A percentile compares a stretch with the other conserved stretches of the same genome.
Evolutionary conservation across 2,888 invertebrate species (phyloP).

Genomic region (Agrilus mali): DNA sequence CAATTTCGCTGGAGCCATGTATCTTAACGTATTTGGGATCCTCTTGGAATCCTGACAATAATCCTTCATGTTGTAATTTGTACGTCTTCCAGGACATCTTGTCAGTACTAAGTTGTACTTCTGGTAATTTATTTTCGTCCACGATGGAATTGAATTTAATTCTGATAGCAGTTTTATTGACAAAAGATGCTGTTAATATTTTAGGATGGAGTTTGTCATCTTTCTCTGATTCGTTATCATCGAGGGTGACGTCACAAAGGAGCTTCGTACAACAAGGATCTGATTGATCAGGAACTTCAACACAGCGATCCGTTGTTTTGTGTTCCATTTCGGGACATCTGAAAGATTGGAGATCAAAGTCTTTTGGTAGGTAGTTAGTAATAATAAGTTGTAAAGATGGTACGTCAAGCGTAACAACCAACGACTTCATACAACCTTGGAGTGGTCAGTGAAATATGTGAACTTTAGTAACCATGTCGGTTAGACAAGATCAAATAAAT

Average conservation of each 20-base stretch:
- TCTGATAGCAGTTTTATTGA: conserved; percentile 31
- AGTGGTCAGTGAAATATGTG: too few relatives aligned
- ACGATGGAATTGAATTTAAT: conserved; percentile 31
- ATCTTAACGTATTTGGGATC: conserved; percentile 25
- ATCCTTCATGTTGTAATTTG: conserved; percentile 27
- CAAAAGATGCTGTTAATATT: conserved; percentile 26
- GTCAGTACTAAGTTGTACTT: conserved; percentile 33
- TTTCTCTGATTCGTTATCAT: conserved; percentile 51
- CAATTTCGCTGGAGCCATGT: conserved; percentile 26
- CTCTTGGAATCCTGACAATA: conserved; percentile 19
- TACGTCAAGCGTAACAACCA: too few relatives aligned
- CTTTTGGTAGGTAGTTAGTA: too few relatives aligned
- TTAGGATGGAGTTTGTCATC: conserved; percentile 21
- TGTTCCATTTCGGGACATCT: conserved; percentile 46
- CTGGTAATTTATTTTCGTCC: conserved; percentile 24
- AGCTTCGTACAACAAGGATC: conserved; percentile 78
- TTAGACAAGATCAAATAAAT: too few relatives aligned
- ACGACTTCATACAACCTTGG: too few relatives aligned
- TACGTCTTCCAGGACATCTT: conserved; percentile 34
- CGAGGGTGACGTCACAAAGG: conserved; percentile 73
- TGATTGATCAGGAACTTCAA: conserved; percentile 67
- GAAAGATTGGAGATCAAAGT: conserved; percentile 6
- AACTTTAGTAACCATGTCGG: too few relatives aligned
- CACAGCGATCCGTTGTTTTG: conserved; percentile 58
- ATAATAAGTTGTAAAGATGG: too few relatives aligned